Percentiles rank a stretch among this genome's conserved stretches.
Conservation (phyloP, 2,797 vertebrate genomes). For the Acanthurus leucopareius region DNA sequence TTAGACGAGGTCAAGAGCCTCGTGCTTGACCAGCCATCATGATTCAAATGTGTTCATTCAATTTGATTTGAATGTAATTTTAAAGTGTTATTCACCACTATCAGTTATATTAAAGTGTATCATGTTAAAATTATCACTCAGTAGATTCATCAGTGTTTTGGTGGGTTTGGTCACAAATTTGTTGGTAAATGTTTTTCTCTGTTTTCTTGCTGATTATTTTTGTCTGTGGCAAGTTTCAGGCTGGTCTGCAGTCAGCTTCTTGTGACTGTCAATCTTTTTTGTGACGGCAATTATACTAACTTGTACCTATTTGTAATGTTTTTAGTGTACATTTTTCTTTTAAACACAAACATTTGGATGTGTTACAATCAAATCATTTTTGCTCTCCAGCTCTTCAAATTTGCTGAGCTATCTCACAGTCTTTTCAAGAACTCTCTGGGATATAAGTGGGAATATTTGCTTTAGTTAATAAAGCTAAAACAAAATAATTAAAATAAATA, state of each 20-base stretch:
- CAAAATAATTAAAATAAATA: too few relatives aligned
- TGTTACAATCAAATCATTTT: not conserved
- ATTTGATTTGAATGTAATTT: not conserved
- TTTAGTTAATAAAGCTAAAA: not conserved
- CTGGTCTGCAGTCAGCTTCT: not conserved
- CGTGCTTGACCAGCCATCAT: not conserved
- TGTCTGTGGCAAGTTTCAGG: not conserved
- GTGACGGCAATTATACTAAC: not conserved
- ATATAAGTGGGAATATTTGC: not conserved
- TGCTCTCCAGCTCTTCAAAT: not conserved
- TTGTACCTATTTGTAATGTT: not conserved
- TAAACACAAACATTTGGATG: not conserved
- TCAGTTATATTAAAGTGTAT: not conserved
- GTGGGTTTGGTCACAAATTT: not conserved
- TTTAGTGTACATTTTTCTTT: not conserved
- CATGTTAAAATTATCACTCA: not conserved
- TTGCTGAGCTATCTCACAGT: not conserved
- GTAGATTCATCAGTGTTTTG: not conserved
- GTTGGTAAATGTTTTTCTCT: not conserved
- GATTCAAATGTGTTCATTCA: not conserved
- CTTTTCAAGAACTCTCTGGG: not conserved
- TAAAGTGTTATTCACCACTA: not conserved
- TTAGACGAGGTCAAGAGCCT: not conserved
- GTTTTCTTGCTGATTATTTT: not conserved
- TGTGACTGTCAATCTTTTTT: not conserved